Evolutionary conservation across 2,113 vertebrate species (phyloP).

Genomic region (Lipophrys pholis): DNA sequence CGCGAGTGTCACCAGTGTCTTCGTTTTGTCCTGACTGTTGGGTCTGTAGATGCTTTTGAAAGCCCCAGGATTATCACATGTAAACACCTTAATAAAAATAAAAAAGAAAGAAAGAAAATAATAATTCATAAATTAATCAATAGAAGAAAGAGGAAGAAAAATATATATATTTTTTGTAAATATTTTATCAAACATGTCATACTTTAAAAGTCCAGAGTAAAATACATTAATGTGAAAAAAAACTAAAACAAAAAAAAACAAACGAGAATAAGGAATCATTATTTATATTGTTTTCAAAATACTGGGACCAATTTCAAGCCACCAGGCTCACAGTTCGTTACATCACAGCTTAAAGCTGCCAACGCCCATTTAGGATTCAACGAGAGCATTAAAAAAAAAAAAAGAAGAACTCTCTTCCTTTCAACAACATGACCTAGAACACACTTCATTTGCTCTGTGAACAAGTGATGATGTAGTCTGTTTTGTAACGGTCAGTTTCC

Average conservation of each 20-base stretch:
- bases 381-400: not conserved
- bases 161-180: not conserved
- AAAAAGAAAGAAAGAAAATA: not conserved
- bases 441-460: not conserved
- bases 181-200: not conserved
- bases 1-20: slow-evolving; percentile 88
- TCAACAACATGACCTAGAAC: not conserved
- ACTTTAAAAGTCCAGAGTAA: no score
- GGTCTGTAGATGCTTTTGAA: slow-evolving; percentile 93
- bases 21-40: slow-evolving; percentile 82
- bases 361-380: not conserved
- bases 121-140: not conserved
- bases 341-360: slow-evolving; percentile 10
- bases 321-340: not conserved
- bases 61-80: slow-evolving; percentile 88
- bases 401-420: no score
- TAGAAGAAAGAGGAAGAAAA: no score
- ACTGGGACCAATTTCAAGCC: not conserved
- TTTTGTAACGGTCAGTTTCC: no score
- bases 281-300: not conserved
- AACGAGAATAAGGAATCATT: not conserved
- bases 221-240: no score
- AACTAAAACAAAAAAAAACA: not conserved
- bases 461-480: not conserved
- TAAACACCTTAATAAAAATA: slow-evolving; percentile 88